A percentile compares a stretch with the other conserved stretches of the same genome.
Evolutionary conservation across 2,888 invertebrate genomes (phyloP).

Genomic region (Rhogogaster chlorosoma): DNA sequence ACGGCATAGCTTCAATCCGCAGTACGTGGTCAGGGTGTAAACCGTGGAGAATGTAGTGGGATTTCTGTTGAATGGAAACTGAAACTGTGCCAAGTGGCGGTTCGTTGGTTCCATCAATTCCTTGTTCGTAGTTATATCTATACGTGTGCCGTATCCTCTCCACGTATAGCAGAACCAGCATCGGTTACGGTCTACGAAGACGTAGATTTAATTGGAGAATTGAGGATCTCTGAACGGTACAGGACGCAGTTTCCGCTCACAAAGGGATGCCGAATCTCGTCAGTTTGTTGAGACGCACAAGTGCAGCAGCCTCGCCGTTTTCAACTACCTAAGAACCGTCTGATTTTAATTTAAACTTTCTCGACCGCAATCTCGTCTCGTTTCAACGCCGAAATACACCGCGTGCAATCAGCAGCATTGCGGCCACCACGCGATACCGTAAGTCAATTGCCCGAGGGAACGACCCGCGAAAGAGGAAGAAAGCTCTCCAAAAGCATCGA

Average conservation of each 20-base stretch:
- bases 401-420: neutral
- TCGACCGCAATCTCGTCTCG: slow-evolving; percentile 1
- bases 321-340: neutral
- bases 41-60: neutral
- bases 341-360: slow-evolving; percentile 34
- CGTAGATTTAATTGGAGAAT: slow-evolving; percentile 24
- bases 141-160: neutral
- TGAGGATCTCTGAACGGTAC: neutral
- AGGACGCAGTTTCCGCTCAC: neutral
- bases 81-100: slow-evolving; percentile 40
- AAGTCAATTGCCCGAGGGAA: neutral
- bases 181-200: neutral
- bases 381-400: neutral
- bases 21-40: slow-evolving; percentile 29
- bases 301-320: neutral
- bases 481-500: neutral
- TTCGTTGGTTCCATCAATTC: slow-evolving; percentile 18
- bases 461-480: no score
- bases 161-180: neutral
- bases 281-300: neutral
- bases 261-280: neutral
- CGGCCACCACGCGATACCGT: neutral
- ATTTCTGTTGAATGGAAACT: slow-evolving; percentile 32
- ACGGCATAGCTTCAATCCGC: slow-evolving; percentile 3
- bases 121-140: neutral